Evolutionary conservation across 2,113 vertebrate genomes (phyloP), one percentile per base, ranked within the genome.

Genomic region (Dissostichus mawsoni): DNA sequence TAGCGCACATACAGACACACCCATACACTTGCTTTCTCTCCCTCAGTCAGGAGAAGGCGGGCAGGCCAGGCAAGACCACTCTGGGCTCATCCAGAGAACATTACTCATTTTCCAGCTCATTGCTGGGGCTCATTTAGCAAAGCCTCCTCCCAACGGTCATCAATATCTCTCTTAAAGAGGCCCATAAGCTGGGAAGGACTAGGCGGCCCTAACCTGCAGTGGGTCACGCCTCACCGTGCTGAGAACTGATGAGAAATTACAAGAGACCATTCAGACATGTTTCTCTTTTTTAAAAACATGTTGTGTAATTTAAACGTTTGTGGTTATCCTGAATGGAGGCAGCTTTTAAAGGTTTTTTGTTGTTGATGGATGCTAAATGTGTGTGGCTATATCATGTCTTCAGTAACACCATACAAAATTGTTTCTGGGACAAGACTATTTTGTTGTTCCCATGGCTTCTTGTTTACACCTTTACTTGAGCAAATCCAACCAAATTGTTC

Each of bases 101-200:
- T 95, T 85, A 85, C 61, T 93, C 91, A 93, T 93, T 90, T 93
- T 90, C 83, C 90, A 93, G 64, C 83, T 89, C 90, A 89, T 89
- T 90, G 91, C 92, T 84, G 86, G 72, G 85, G 87, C 90, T 93
- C 94, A 92, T 93, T 94, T 92, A 93, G 89, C 91, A 85, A 91
- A 87, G 66, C 84, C 87, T 90, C 83, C 75, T 87, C 80, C 83
- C 33, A 25, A 89, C 86, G 79, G 78, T 90, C 92, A 94, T 92
- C 85, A 92, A 92, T 92, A 92, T 91, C 86, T 84, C 79, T 83
- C 74, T 87, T 91, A 91, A 93, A 87, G 69, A 87, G 83, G 79
- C 74, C 74, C 80, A 76, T 33, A 74, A 88, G 83, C 78, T 73
- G 82, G 86, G 84, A 88, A 87, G 80, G 85, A 70, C 79, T 79